Conservation (phyloP, 2,797 vertebrate genomes). For the Coreius guichenoti region DNA sequence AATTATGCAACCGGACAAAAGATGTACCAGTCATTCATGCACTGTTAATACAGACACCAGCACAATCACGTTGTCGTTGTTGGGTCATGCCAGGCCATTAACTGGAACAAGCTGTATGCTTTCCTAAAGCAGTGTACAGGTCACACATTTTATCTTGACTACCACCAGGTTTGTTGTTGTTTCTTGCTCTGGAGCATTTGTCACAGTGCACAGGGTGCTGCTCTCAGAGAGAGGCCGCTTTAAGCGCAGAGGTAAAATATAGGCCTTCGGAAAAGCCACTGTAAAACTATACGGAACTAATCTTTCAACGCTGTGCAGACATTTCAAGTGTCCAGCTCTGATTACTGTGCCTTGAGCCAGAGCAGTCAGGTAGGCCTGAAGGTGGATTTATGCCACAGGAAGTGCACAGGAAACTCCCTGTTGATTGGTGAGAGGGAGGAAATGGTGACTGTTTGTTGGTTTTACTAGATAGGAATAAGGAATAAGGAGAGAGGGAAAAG, state of each 20-base stretch:
- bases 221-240: slow-evolving; percentile 33
- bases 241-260: slow-evolving; percentile 57
- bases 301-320: slow-evolving; percentile 54
- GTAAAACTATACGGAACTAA: slow-evolving; percentile 64
- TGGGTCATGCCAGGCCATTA: slow-evolving; percentile 34
- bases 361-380: slow-evolving; percentile 54
- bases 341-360: slow-evolving; percentile 53
- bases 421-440: slow-evolving; percentile 39
- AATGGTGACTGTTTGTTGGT: slow-evolving; percentile 50
- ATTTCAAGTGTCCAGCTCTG: slow-evolving; percentile 43
- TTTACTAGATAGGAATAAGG: slow-evolving; percentile 36
- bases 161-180: slow-evolving; percentile 42
- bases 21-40: slow-evolving; percentile 48
- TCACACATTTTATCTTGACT: slow-evolving; percentile 29
- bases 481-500: neutral
- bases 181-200: slow-evolving; percentile 27
- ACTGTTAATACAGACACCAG: slow-evolving; percentile 50
- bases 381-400: slow-evolving; percentile 51
- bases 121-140: slow-evolving; percentile 21
- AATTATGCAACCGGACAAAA: slow-evolving; percentile 51
- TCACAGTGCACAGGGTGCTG: slow-evolving; percentile 32
- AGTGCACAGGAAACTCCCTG: slow-evolving; percentile 41
- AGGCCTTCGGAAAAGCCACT: slow-evolving; percentile 57
- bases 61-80: slow-evolving; percentile 27
- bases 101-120: slow-evolving; percentile 38